A percentile compares a stretch with the other conserved stretches of the same genome.
Conservation (phyloP, 1,140 invertebrate species). For the Eumeta japonica region DNA sequence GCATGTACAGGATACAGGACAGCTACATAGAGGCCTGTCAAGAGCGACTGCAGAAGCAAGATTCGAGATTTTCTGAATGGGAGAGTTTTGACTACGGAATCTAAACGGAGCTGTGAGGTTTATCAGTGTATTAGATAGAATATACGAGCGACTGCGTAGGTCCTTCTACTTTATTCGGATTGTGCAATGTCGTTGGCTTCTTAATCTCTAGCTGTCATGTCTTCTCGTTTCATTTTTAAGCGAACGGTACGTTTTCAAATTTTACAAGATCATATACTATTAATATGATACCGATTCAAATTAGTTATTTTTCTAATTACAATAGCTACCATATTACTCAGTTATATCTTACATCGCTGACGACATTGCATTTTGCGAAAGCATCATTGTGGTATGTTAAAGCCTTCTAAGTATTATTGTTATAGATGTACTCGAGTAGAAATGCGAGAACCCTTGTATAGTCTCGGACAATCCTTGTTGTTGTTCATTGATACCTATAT, state of each 20-base stretch:
- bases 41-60: slow-evolving; percentile 81
- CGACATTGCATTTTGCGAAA: too few relatives aligned
- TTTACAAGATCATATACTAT: too few relatives aligned
- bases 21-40: slow-evolving; percentile 84
- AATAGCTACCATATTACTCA: too few relatives aligned
- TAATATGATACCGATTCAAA: too few relatives aligned
- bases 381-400: slow-evolving; percentile 48
- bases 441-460: slow-evolving; percentile 52
- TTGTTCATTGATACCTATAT: slow-evolving; percentile 57
- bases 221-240: too few relatives aligned
- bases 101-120: slow-evolving; percentile 54
- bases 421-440: slow-evolving; percentile 46
- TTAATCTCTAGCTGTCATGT: too few relatives aligned
- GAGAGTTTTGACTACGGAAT: slow-evolving; percentile 75
- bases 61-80: slow-evolving; percentile 78
- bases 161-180: slow-evolving; percentile 31
- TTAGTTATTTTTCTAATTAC: too few relatives aligned
- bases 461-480: slow-evolving; percentile 53
- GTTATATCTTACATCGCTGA: too few relatives aligned
- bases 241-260: too few relatives aligned
- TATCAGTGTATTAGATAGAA: slow-evolving; percentile 54
- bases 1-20: slow-evolving; percentile 89
- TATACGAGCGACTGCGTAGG: slow-evolving; percentile 33
- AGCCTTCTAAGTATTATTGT: slow-evolving; percentile 56
- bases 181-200: too few relatives aligned